These are phyloP conservation scores for Tetranychus truncatus DNA, from an alignment of 2,888 invertebrate species.

Conservation along the genomic window DNA sequence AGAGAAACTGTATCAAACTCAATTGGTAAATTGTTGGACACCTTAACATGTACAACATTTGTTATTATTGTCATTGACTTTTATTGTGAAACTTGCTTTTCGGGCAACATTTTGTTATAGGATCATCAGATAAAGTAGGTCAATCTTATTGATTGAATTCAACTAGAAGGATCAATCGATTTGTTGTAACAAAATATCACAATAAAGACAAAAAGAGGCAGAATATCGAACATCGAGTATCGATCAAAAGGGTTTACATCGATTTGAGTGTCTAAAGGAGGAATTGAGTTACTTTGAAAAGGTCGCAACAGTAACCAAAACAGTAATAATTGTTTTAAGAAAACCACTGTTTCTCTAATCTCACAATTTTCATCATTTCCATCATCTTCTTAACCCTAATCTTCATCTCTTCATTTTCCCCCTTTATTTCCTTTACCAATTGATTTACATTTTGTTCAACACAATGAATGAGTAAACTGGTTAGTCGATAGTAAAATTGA, in stretches of 20 bases:
- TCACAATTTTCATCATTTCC: not conserved
- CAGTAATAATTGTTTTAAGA: not conserved
- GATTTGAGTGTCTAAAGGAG: not conserved
- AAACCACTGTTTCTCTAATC: not conserved
- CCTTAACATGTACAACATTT: too few species aligned
- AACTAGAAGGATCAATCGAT: not conserved
- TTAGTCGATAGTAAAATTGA: not conserved
- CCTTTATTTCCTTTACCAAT: not conserved
- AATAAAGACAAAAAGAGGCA: not conserved
- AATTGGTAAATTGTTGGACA: too few species aligned
- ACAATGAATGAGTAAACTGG: not conserved
- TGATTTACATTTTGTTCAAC: not conserved
- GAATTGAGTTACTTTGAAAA: not conserved
- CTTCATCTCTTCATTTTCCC: not conserved
- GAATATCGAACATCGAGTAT: not conserved
- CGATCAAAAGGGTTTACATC: not conserved
- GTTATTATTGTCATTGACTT: too few species aligned
- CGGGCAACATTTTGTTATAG: not conserved
- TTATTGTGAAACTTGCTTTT: not conserved
- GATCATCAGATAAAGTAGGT: not conserved
- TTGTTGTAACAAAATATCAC: not conserved
- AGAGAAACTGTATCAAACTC: too few species aligned
- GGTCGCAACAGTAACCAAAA: not conserved
- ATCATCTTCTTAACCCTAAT: too few species aligned
- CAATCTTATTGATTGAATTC: constrained; percentile 1